Percentiles rank a stretch among this genome's conserved stretches.
Conservation (phyloP, 2,888 invertebrate species). For the Eudasyphora cyanicolor region DNA sequence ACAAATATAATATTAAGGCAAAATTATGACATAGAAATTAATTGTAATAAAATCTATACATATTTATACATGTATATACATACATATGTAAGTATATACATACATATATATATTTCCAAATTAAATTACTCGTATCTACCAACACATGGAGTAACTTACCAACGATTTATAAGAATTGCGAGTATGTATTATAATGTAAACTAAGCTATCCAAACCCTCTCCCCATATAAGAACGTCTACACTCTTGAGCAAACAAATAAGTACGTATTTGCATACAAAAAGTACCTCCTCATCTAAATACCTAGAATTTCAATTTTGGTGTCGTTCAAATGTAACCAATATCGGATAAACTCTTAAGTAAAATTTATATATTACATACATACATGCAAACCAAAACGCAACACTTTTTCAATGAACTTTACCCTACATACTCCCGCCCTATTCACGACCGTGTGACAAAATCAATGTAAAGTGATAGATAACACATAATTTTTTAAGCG, state of each 20-base stretch:
- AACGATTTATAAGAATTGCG: slow-evolving; percentile 44
- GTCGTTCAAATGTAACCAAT: slow-evolving; percentile 44
- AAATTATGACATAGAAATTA: not conserved
- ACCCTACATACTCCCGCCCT: no score
- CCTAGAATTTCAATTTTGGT: slow-evolving; percentile 34
- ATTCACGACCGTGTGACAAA: no score
- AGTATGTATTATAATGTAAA: not conserved
- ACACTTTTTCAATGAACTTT: not conserved
- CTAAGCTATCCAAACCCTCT: not conserved
- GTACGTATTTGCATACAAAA: no score
- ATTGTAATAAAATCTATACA: slow-evolving; percentile 16
- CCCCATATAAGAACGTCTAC: not conserved
- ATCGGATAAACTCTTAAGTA: not conserved
- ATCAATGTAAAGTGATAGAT: no score
- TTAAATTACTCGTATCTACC: not conserved
- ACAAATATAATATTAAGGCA: slow-evolving; percentile 11
- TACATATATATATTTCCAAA: slow-evolving; percentile 35
- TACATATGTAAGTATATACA: not conserved
- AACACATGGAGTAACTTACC: slow-evolving; percentile 36
- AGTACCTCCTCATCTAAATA: not conserved
- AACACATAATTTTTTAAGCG: no score
- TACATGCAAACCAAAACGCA: slow-evolving; percentile 19
- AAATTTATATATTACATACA: slow-evolving; percentile 13
- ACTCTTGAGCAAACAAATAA: not conserved
- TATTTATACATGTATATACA: not conserved